Base-by-base conservation (phyloP, 2,113 vertebrate species). In the Phyllostomus hastatus region DNA sequence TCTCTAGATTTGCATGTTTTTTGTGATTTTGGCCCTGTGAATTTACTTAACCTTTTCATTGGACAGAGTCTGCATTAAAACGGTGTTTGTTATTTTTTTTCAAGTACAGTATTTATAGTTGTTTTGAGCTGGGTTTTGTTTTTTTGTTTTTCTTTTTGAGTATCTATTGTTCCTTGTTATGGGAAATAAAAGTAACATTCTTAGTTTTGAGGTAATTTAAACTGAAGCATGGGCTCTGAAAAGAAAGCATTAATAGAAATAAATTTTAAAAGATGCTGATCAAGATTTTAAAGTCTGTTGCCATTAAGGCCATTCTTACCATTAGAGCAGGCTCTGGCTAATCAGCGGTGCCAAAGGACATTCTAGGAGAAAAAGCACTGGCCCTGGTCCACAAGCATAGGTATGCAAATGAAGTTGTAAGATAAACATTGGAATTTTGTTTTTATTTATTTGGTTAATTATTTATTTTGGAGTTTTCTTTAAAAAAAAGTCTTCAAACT, bases 291-390 rank as follows among this genome's bases (percentile, higher is more conserved):
- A 96, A 91, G 43, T 75, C 22, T 31, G 41, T n/a, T 95, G 35
- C 67, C 57, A 76, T 15, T 50, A 69, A 69, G 31, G 10, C 12
- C 16, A 31, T 81, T 7, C 54, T 43, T 43, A 31, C 46, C 41
- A 54, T 54, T 59, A 28, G 41, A 70, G 20, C 54, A 69, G 33
- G 33, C 10, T 73, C 78, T 69, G 35, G 78, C 67, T 85, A 33
- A 19, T 35, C 50, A 73, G n/a, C 12, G 50, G 26, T 81, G 43
- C 54, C 78, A 93, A 80, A 85, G 70, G 31, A 69, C 41, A 43
- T 64, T 84, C 54, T 73, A 90, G 59, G 61, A 95, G 46, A 88
- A 95, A 90, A 87, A 88, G 8, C 38, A 43, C 15, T 95, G 90
- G 38, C 46, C 15, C 38, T 66, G 24, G 76, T 76, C 11, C 72